These are phyloP conservation scores for Leptobrachium leishanense DNA, from an alignment of 2,113 vertebrate species.

Conservation along the genomic window DNA sequence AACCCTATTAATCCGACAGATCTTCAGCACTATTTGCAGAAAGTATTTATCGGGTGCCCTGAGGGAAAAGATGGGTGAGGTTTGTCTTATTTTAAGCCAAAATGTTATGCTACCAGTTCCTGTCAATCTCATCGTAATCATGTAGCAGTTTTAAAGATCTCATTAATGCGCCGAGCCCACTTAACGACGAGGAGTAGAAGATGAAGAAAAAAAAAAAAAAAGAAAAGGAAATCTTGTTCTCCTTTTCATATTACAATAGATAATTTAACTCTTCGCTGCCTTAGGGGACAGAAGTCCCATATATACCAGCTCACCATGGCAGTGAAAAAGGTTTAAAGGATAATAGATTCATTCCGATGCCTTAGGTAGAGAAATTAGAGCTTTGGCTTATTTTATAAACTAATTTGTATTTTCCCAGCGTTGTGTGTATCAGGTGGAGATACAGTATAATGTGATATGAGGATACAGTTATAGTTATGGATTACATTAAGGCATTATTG, in stretches of 20 bases:
- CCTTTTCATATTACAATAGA: not conserved
- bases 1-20: constrained; percentile 53
- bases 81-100: constrained; percentile 68
- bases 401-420: too few relatives aligned
- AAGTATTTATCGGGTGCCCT: constrained; percentile 58
- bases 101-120: constrained; percentile 62
- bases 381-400: too few relatives aligned
- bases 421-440: too few relatives aligned
- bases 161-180: constrained; percentile 28
- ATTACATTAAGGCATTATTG: too few relatives aligned
- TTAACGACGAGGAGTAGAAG: not conserved
- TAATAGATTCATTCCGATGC: too few relatives aligned
- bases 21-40: constrained; percentile 50
- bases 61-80: constrained; percentile 60
- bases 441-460: too few relatives aligned
- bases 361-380: too few relatives aligned
- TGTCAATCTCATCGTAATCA: constrained; percentile 64
- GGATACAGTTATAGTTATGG: too few relatives aligned
- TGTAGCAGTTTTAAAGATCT: constrained; percentile 61
- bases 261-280: not conserved
- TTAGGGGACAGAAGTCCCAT: not conserved
- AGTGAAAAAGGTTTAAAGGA: too few relatives aligned
- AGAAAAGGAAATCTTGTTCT: not conserved
- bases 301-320: too few relatives aligned
- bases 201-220: not conserved